Conservation (phyloP, 2,888 invertebrate species). For the Diadegma fenestrale region DNA sequence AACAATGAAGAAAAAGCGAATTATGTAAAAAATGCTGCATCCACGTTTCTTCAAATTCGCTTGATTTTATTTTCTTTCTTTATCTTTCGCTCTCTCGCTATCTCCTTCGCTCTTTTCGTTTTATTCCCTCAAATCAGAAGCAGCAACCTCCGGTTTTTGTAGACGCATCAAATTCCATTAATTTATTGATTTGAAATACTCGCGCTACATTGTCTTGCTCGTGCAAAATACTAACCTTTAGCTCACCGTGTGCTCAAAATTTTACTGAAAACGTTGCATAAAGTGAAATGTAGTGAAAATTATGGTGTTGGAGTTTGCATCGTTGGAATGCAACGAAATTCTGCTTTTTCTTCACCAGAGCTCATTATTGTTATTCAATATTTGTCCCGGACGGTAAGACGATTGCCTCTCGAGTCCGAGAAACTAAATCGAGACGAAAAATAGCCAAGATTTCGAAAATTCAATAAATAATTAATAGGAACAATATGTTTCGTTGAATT, state of each 20-base stretch:
- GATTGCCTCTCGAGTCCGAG: too few relatives aligned
- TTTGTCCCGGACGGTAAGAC: too few relatives aligned
- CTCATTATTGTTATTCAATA: too few relatives aligned
- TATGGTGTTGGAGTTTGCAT: too few relatives aligned
- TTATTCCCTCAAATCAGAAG: neutral
- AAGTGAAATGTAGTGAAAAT: neutral
- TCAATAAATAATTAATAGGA: too few relatives aligned
- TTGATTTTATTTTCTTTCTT: slow-evolving; percentile 21
- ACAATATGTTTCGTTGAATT: too few relatives aligned
- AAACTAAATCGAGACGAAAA: too few relatives aligned
- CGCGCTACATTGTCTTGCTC: slow-evolving; percentile 13
- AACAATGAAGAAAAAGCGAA: slow-evolving; percentile 19
- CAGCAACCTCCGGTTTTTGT: neutral
- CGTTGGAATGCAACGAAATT: too few relatives aligned
- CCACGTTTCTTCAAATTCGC: slow-evolving; percentile 49
- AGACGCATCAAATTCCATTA: slow-evolving; percentile 8
- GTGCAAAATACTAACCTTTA: neutral
- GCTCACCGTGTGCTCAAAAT: neutral
- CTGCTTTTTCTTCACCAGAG: too few relatives aligned
- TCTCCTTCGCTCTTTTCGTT: slow-evolving; percentile 5
- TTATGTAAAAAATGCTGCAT: slow-evolving; percentile 42
- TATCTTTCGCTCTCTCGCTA: neutral
- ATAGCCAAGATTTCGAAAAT: too few relatives aligned
- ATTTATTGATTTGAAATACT: neutral
- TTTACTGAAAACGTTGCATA: neutral